These are phyloP conservation scores for Etia nguti DNA, from an alignment of 2,113 vertebrate genomes.

Conservation along the genomic window DNA sequence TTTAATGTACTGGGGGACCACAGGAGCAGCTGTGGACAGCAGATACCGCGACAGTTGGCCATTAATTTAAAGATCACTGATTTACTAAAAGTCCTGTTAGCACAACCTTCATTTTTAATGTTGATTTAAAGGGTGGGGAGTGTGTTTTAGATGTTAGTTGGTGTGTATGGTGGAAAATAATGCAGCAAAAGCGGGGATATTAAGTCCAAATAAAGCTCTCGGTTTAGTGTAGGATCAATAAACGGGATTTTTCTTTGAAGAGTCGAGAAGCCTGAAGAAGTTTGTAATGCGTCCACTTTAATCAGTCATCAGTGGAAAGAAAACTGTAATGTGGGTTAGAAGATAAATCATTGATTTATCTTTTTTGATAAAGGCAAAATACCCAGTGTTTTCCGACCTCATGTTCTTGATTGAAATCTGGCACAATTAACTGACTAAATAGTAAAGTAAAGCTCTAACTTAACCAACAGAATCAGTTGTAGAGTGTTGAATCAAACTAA, in stretches of 20 bases:
- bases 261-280: background rate
- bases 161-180: background rate
- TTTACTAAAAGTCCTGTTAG: background rate
- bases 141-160: background rate
- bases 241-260: background rate
- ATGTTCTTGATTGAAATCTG: background rate
- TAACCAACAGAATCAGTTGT: background rate
- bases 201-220: background rate
- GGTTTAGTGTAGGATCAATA: background rate
- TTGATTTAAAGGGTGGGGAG: background rate
- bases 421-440: background rate
- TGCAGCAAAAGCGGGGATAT: background rate
- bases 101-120: background rate
- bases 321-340: background rate
- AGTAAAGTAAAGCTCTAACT: background rate
- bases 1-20: constrained; percentile 2
- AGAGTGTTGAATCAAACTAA: background rate
- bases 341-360: background rate
- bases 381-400: fast-evolving
- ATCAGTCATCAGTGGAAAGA: background rate
- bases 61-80: background rate
- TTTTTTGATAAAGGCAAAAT: background rate
- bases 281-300: fast-evolving
- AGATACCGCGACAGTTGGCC: background rate
- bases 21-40: constrained; percentile 2